Percentiles rank a stretch among this genome's conserved stretches.
Conservation (phyloP, 2,888 invertebrate genomes). For the Apamea anceps region DNA sequence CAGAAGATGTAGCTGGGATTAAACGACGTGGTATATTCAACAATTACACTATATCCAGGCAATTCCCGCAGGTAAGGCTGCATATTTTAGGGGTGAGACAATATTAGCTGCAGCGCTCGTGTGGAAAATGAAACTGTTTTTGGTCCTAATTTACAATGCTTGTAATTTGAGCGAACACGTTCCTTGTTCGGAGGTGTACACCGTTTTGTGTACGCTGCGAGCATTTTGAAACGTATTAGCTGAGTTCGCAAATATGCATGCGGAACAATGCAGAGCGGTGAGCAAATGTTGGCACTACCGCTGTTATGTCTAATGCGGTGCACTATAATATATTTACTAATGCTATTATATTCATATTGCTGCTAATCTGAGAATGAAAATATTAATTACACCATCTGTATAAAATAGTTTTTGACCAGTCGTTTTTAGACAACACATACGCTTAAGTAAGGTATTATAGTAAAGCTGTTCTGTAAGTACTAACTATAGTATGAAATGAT, state of each 20-base stretch:
- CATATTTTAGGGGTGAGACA: slow-evolving; percentile 88
- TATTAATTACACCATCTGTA: neutral
- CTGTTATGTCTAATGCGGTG: slow-evolving; percentile 63
- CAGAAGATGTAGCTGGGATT: slow-evolving; percentile 88
- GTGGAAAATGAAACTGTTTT: slow-evolving; percentile 91
- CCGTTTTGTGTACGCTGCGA: slow-evolving; percentile 74
- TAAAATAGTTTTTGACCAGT: neutral
- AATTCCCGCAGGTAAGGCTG: slow-evolving; percentile 86
- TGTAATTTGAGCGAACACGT: slow-evolving; percentile 83
- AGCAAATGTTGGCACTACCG: slow-evolving; percentile 69
- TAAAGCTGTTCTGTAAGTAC: neutral
- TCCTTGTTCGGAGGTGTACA: slow-evolving; percentile 75
- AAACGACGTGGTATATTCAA: slow-evolving; percentile 88
- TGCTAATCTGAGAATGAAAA: slow-evolving; percentile 27
- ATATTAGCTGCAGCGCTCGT: slow-evolving; percentile 90
- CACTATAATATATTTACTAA: slow-evolving; percentile 42
- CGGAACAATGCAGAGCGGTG: slow-evolving; percentile 72
- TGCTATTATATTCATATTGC: slow-evolving; percentile 29
- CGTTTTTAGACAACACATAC: neutral
- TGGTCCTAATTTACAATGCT: slow-evolving; percentile 87
- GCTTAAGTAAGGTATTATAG: no score
- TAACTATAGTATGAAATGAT: neutral
- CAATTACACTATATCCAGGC: slow-evolving; percentile 87
- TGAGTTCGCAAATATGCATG: slow-evolving; percentile 79
- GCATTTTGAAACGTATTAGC: slow-evolving; percentile 81